Base-by-base conservation (phyloP, 2,888 invertebrate genomes). In the Chrysotoxum bicinctum region DNA sequence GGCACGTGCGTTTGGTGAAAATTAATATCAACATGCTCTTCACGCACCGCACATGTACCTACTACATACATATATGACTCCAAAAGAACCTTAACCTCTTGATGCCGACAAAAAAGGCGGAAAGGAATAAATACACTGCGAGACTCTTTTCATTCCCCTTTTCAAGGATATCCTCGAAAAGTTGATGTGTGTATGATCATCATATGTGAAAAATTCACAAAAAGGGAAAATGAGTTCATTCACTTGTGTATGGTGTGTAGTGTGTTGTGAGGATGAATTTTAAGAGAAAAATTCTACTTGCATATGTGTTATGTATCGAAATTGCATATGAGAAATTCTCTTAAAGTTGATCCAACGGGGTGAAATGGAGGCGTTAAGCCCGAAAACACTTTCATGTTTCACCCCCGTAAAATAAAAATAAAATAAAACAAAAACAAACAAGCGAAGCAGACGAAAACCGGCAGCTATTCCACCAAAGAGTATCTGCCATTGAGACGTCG, bases 401-500 rank as follows among this genome's bases (percentile, higher is more conserved):
- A 80, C 79, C 76, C 64, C 62, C 58, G 26, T 30, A 32, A 48
- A 64, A 48, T 40, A 19, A 54, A 5, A 66, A 54, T 23, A 48
- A 16, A 45, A 43, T 23, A 66, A 62, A 23, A 7, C 10, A 58
- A 26, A 74, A 35, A 60, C 10, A 45, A 37, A 43, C 64, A 78
- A 64, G 19, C 52, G 60, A 56, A 56, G 21, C 35, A 70, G 23
- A 82, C 54, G 84, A 87, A 79, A 86, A 82, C 87, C 85, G 84
- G 87, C 84, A 87, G 87, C 78, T 80, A 73, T 56, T 54, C n/a
- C 23, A 68, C 45, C 62, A 45, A 64, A 84, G 81, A 81, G 81
- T 73, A 77, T 87, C 87, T 87, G 87, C 88, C 89, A 89, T 89
- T 87, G 88, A 89, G 89, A 89, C 89, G 89, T 88, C 89, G 88